phyloP scores from a whole-genome alignment of 2,113 vertebrate genomes.

The Crypturellus undulatus region DNA sequence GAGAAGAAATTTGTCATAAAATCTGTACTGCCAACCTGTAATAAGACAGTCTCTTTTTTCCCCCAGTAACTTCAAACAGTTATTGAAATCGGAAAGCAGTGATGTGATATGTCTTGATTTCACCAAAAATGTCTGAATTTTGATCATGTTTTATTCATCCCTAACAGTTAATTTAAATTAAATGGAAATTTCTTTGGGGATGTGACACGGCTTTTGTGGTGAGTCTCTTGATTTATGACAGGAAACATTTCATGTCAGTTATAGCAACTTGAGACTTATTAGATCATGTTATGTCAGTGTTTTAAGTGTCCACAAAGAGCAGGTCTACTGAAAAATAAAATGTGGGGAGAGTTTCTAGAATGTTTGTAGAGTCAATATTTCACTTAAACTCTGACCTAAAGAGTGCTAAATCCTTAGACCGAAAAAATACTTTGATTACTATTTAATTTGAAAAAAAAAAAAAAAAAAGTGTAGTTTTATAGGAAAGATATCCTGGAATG shows the following conservation, averaged over 20 bases:
- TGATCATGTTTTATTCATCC: constrained; percentile 40
- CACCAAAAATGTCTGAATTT: neutral
- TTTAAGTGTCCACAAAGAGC: neutral
- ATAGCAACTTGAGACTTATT: neutral
- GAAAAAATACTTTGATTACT: neutral
- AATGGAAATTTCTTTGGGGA: constrained; percentile 9
- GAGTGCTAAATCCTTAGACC: neutral
- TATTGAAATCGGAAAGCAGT: neutral
- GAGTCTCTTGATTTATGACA: constrained; percentile 1
- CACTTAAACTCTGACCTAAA: neutral
- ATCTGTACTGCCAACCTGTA: constrained; percentile 16
- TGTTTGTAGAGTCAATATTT: neutral
- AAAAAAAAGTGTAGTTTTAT: neutral
- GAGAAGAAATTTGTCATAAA: constrained; percentile 55
- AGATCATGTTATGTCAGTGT: neutral
- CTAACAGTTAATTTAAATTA: constrained; percentile 31
- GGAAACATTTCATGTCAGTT: neutral
- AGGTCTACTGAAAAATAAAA: neutral
- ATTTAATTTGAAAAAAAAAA: neutral
- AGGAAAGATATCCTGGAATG: rapidly evolving
- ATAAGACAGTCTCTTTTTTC: neutral
- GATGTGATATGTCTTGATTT: constrained; percentile 50
- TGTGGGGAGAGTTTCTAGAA: neutral
- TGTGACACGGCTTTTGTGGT: neutral
- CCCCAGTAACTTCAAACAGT: neutral